Conservation (phyloP, 1,140 invertebrate species). For the Danaus plexippus region DNA sequence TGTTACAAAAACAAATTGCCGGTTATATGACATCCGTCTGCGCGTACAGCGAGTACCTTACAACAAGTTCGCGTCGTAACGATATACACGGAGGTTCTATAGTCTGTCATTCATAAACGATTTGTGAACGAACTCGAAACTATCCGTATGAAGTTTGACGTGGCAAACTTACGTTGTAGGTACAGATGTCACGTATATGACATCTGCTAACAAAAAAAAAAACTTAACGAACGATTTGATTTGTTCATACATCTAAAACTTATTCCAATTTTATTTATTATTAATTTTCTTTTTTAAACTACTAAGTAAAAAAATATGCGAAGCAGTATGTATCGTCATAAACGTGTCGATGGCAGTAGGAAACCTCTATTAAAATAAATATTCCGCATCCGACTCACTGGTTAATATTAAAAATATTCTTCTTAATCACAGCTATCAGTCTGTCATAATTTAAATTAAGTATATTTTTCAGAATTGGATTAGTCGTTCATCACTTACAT, state of each 20-base stretch:
- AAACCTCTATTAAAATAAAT: slow-evolving; percentile 71
- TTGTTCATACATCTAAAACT: slow-evolving; percentile 24
- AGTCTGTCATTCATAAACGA: too few species aligned
- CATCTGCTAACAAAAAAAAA: too few species aligned
- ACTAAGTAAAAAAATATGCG: slow-evolving; percentile 59
- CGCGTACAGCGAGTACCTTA: slow-evolving; percentile 23
- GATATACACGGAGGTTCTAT: too few species aligned
- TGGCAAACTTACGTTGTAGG: too few species aligned
- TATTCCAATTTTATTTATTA: slow-evolving; percentile 18
- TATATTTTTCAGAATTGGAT: slow-evolving; percentile 70
- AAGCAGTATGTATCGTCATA: slow-evolving; percentile 58
- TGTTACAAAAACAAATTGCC: slow-evolving; percentile 27
- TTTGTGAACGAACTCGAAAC: too few species aligned
- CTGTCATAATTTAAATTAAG: slow-evolving; percentile 73
- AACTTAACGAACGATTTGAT: too few species aligned
- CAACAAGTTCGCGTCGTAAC: too few species aligned
- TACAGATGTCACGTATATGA: too few species aligned
- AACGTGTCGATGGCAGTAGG: slow-evolving; percentile 61
- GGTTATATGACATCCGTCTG: slow-evolving; percentile 40
- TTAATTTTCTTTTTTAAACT: slow-evolving; percentile 16
- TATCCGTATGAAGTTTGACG: too few species aligned
- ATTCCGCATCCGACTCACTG: slow-evolving; percentile 69
- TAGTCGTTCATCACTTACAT: slow-evolving; percentile 63
- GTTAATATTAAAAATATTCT: slow-evolving; percentile 72
- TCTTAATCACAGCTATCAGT: slow-evolving; percentile 73